Conservation (phyloP, 2,797 vertebrate species). For the Australoheros facetus region DNA sequence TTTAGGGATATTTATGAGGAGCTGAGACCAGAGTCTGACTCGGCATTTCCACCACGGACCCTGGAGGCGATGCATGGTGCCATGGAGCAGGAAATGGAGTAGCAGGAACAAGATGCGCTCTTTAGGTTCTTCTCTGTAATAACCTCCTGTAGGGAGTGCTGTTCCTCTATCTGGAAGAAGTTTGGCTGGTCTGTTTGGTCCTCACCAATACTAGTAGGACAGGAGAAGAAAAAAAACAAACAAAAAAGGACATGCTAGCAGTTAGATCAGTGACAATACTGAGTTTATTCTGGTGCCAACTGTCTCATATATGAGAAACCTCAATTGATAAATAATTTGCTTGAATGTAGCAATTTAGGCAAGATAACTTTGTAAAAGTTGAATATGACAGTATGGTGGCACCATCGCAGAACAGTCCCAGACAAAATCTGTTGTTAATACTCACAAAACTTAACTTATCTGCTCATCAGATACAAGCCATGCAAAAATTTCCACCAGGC, state of each 20-base stretch:
- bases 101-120: constrained; percentile 85
- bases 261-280: neutral
- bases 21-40: constrained; percentile 81
- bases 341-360: neutral
- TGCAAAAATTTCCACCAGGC: neutral
- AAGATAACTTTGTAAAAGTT: neutral
- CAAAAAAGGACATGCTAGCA: neutral
- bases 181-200: constrained; percentile 88
- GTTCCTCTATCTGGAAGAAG: constrained; percentile 94
- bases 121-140: constrained; percentile 87
- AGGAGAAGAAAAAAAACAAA: neutral
- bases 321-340: neutral
- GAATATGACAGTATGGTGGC: neutral
- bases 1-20: constrained; percentile 67
- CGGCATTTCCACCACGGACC: constrained; percentile 42
- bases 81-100: constrained; percentile 83
- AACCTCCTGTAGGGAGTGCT: constrained; percentile 89
- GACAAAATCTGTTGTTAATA: neutral
- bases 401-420: neutral
- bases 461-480: neutral
- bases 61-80: constrained; percentile 72
- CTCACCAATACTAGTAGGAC: constrained; percentile 88
- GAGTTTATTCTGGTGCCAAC: neutral
- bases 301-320: neutral
- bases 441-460: neutral